phyloP scores from a whole-genome alignment of 2,113 vertebrate species.

The Sardina pilchardus region DNA sequence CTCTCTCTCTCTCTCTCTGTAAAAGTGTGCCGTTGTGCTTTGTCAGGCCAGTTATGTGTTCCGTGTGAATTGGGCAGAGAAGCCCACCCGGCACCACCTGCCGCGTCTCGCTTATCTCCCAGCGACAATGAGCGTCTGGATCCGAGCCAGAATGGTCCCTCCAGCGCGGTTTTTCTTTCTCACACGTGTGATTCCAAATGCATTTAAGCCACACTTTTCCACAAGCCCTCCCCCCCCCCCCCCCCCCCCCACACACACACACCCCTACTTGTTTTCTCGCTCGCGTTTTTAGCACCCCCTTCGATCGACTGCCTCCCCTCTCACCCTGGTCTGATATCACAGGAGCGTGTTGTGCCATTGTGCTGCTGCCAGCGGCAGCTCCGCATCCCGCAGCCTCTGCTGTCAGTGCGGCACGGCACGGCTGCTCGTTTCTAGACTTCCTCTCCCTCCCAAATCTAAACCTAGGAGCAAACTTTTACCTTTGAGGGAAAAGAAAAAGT shows the following conservation, averaged over 20 bases:
- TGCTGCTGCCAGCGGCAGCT: slow-evolving; percentile 12
- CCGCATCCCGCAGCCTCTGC: background rate
- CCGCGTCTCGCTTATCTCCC: background rate
- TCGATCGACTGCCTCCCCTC: slow-evolving; percentile 12
- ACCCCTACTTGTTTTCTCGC: background rate
- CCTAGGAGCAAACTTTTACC: background rate
- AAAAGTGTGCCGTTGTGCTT: background rate
- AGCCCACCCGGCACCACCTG: background rate
- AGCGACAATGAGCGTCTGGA: background rate
- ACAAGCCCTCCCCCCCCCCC: background rate
- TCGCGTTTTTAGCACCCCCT: background rate
- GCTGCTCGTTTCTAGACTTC: background rate
- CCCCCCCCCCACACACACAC: background rate
- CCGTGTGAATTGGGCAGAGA: background rate
- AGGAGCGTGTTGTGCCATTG: background rate
- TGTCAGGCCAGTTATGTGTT: background rate
- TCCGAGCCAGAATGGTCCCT: background rate
- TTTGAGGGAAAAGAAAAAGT: background rate
- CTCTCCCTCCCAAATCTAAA: background rate
- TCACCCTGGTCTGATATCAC: slow-evolving; percentile 19
- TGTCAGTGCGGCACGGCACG: background rate
- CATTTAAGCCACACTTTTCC: background rate
- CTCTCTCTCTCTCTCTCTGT: background rate
- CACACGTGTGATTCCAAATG: background rate
- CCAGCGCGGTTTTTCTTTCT: background rate